phyloP scores from a whole-genome alignment of 2,113 vertebrate species.

The Ranitomeya variabilis region DNA sequence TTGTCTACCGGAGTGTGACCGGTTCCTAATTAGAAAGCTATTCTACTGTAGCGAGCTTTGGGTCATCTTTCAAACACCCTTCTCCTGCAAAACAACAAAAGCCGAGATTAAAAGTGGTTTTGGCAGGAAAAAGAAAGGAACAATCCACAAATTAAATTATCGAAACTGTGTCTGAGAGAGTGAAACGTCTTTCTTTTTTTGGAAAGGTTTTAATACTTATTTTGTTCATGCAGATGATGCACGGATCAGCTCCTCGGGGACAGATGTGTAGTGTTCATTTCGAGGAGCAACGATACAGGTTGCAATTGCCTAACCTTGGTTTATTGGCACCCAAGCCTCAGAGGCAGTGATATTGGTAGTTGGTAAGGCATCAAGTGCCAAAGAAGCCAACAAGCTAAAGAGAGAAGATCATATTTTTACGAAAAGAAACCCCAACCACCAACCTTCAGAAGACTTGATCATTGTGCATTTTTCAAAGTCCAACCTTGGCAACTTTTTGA shows the following conservation, averaged over 20 bases:
- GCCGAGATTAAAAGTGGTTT: constrained; percentile 58
- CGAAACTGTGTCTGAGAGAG: constrained; percentile 51
- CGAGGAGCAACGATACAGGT: not conserved
- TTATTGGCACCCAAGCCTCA: no score
- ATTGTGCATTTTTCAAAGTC: no score
- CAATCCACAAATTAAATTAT: constrained; percentile 32
- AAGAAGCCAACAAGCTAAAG: no score
- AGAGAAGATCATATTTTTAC: no score
- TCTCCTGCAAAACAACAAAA: constrained; percentile 59
- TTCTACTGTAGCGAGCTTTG: constrained; percentile 67
- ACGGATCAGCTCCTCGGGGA: not conserved
- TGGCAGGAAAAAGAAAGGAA: constrained; percentile 43
- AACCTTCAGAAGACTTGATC: no score
- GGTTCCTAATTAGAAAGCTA: constrained; percentile 71
- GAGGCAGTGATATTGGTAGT: no score
- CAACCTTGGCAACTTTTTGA: no score
- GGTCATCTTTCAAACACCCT: constrained; percentile 64
- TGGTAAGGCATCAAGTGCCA: no score
- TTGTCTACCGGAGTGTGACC: constrained; percentile 70
- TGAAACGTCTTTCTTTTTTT: constrained; percentile 46
- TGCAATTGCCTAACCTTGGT: not conserved
- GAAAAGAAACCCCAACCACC: no score
- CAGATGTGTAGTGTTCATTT: not conserved
- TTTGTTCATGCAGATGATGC: not conserved
- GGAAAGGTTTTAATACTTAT: constrained; percentile 26